Evolutionary conservation across 2,797 vertebrate genomes (phyloP), one percentile per base, ranked within the genome.

Genomic region (Hirundo rustica): DNA sequence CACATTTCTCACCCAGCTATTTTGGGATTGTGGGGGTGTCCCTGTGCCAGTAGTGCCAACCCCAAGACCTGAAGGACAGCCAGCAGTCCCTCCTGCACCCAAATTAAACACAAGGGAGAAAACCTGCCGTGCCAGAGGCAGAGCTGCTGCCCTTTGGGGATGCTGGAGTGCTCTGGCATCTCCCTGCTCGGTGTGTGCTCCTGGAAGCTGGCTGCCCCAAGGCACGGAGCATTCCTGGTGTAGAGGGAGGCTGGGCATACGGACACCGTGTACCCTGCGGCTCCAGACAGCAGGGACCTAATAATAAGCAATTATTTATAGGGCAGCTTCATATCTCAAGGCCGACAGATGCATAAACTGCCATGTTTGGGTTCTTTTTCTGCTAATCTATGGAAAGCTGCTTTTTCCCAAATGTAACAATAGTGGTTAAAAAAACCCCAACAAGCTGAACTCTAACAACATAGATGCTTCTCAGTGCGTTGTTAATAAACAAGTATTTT

Each of bases 221-320:
- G 66, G 68, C 23, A 18, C n/a, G 1, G 15, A 88, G 50, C 60
- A 30, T 53, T 90, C 65, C 84, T n/a, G 26, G 64, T 5, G 4
- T 53, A 54, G 48, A 57, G 45, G 10, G 62, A 40, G 20, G 32
- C 77, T 1, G 1, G 30, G 14, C 19, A 19, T 14, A 47, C 0
- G 5, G 76, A 80, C 78, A 68, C 62, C 1, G 0, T 45, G 29
- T 77, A 72, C 93, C 81, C 91, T 40, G 64, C 0, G 0, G 54
- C 51, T 88, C 47, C 78, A 44, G 68, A 44, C 67, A 80, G 86
- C 86, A 64, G 95, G 85, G 60, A 84, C 50, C 89, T 91, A 95
- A 95, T 93, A 95, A 96, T 93, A 96, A 4, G 4, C 67, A 80
- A 72, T 91, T 96, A 95, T 97, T 97, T 96, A 96, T 92, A 95